Percentiles rank a stretch among this genome's conserved stretches.
Evolutionary conservation across 2,797 vertebrate genomes (phyloP).

Genomic region (Poeciliopsis gracilis): DNA sequence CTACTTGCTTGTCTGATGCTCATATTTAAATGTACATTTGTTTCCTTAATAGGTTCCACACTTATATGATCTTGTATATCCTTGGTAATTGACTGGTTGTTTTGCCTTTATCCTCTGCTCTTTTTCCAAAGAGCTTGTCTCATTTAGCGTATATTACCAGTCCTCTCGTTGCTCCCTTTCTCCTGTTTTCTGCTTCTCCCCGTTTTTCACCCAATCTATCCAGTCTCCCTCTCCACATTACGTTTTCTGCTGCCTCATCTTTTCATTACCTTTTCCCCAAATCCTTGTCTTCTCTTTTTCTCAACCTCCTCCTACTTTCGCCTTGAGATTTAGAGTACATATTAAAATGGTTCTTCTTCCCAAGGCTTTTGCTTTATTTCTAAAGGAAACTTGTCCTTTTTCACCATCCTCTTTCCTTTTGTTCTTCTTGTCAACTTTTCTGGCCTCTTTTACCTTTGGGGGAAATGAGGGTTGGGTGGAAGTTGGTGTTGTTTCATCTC

Average conservation of each 20-base stretch:
- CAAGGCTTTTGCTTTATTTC: neutral
- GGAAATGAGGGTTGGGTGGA: neutral
- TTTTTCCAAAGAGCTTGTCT: neutral
- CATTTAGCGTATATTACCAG: constrained; percentile 2
- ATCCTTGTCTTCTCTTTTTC: constrained; percentile 19
- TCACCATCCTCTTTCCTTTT: neutral
- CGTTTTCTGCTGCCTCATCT: constrained; percentile 57
- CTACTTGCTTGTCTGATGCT: neutral
- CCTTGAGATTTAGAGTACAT: neutral
- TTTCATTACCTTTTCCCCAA: constrained; percentile 46
- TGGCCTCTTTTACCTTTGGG: neutral
- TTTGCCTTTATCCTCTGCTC: constrained; percentile 6
- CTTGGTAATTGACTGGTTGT: neutral
- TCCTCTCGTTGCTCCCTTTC: constrained; percentile 27
- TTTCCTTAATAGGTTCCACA: neutral
- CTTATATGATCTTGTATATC: constrained; percentile 1
- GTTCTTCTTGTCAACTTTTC: neutral
- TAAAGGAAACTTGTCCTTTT: neutral
- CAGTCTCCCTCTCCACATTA: neutral
- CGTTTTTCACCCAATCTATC: constrained; percentile 48
- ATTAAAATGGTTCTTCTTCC: neutral
- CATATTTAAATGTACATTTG: neutral
- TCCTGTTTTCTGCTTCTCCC: constrained; percentile 47
- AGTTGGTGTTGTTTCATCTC: neutral
- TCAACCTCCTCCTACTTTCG: constrained; percentile 2